These are phyloP conservation scores for Balaenoptera acutorostrata DNA, from an alignment of 2,113 vertebrate genomes.

Conservation along the genomic window DNA sequence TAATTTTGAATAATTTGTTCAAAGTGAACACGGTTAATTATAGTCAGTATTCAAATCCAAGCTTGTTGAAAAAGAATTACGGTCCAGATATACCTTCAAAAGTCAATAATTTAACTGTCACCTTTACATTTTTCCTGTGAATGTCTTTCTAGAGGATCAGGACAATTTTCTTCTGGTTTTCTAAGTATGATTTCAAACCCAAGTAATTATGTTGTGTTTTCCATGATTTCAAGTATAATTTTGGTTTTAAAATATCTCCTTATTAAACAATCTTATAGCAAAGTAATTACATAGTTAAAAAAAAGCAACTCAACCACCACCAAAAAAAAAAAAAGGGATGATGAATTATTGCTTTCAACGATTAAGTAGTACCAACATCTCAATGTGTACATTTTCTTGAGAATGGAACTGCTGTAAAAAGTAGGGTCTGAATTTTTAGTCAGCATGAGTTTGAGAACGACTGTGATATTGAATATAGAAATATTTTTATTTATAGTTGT, in stretches of 20 bases:
- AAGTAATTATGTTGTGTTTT: neutral
- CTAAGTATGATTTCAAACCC: neutral
- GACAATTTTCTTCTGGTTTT: neutral
- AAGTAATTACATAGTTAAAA: neutral
- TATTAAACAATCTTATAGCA: neutral
- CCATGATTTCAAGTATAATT: neutral
- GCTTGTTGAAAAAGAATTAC: neutral
- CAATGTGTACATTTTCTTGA: neutral
- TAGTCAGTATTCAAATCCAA: neutral
- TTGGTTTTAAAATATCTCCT: neutral
- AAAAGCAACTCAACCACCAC: neutral
- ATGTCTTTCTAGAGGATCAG: neutral
- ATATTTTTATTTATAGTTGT: neutral
- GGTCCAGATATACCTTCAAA: neutral
- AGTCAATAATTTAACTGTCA: neutral
- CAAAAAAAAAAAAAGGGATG: neutral
- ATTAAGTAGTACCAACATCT: neutral
- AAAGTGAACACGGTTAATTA: neutral
- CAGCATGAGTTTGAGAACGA: neutral
- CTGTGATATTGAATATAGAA: neutral
- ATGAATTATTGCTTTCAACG: neutral
- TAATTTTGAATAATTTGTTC: neutral
- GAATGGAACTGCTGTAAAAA: neutral
- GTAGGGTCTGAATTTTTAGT: neutral
- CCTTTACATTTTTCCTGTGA: neutral